phyloP scores from a whole-genome alignment of 1,140 invertebrate species.

The Drosophila bocki region DNA sequence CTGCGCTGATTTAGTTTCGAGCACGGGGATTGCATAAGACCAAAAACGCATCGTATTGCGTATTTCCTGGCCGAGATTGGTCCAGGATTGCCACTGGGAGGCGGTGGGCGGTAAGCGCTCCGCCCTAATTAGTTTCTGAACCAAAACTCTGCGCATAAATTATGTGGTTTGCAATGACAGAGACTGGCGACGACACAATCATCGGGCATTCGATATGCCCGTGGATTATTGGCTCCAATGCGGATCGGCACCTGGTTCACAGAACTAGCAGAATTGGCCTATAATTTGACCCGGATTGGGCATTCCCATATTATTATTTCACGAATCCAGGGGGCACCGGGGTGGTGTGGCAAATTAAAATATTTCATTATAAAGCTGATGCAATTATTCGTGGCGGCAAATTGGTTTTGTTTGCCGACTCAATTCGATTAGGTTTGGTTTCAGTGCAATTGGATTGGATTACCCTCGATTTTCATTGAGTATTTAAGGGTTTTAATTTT shows the following conservation, averaged over 20 bases:
- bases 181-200: slow-evolving; percentile 11
- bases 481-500: slow-evolving; percentile 21
- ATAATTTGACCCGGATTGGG: slow-evolving; percentile 21
- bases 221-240: slow-evolving; percentile 12
- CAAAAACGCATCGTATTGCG: slow-evolving; percentile 33
- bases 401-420: slow-evolving; percentile 33
- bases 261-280: neutral
- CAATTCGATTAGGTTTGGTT: slow-evolving; percentile 39
- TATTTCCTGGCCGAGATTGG: slow-evolving; percentile 32
- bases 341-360: slow-evolving; percentile 29
- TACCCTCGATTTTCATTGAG: slow-evolving; percentile 6
- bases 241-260: slow-evolving; percentile 8
- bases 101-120: neutral
- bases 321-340: neutral
- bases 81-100: neutral
- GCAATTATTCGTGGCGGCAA: slow-evolving; percentile 44
- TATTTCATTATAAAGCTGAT: slow-evolving; percentile 35
- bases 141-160: slow-evolving; percentile 19
- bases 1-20: slow-evolving; percentile 51
- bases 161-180: slow-evolving; percentile 31
- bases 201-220: slow-evolving; percentile 17
- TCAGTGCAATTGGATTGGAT: slow-evolving; percentile 21
- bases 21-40: slow-evolving; percentile 30
- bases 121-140: slow-evolving; percentile 38
- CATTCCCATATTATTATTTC: slow-evolving; percentile 11